Base-by-base conservation (phyloP, 2,888 invertebrate genomes). In the Torymus aiolomorphi region DNA sequence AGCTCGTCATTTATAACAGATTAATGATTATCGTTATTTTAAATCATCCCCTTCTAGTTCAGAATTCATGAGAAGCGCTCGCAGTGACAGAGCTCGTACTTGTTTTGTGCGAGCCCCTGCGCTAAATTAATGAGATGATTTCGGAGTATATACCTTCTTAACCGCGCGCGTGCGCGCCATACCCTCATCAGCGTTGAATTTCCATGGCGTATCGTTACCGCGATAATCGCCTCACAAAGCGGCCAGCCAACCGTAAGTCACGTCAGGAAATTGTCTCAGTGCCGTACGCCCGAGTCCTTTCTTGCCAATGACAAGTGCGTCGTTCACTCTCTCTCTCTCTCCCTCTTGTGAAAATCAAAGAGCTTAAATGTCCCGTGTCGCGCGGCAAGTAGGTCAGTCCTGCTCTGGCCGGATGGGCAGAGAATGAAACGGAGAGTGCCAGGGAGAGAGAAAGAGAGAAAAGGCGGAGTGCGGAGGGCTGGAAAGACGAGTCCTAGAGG, bases 241-340 rank as follows among this genome's bases (percentile, higher is more conserved):
- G 63, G 20, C 1, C n/a, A 63, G 20, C 20, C 18, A 69, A 16
- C 61, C 61, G 65, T 74, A 54, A 77, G 65, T 65, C 52, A 52
- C 69, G 24, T 61, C 61, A 59, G 74, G 73, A 80, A 80, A 80
- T 80, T 77, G 65, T 74, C 65, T 59, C 52, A 24, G 16, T 57
- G 73, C 2, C 16, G 31, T 62, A 20, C 20, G 59, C 61, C 59
- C 1, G 42, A 42, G 12, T 54, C 51, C 31, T 54, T 56, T 65
- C 74, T 59, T 71, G 61, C 14, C 56, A 75, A 71, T 80, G 75
- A 75, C 75, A 80, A 67, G 72, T 49, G 20, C 70, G 65, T 56
- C 49, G 42, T 51, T 49, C 56, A 13, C 49, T 52, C 12, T 8
- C 42, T 42, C 31, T 31, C 31, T 31, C 42, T 42, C 8, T 8